These are phyloP conservation scores for Agriopis leucophaearia DNA, from an alignment of 2,888 invertebrate genomes.

Conservation along the genomic window DNA sequence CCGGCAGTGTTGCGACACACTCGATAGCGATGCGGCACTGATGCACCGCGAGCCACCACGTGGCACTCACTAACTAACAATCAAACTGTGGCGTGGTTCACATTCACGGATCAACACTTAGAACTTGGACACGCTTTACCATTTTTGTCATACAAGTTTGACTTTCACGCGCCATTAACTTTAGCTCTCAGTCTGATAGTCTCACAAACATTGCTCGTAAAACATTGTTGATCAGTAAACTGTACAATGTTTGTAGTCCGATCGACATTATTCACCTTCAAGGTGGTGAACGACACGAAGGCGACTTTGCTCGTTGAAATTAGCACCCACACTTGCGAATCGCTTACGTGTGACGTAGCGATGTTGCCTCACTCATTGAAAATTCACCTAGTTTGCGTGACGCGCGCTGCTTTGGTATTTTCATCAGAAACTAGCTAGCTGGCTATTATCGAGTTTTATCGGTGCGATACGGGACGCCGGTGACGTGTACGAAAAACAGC, in stretches of 20 bases:
- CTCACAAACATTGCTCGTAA: conserved; percentile 35
- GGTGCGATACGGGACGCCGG: conserved; percentile 18
- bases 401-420: conserved; percentile 24
- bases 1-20: conserved; percentile 64
- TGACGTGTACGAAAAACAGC: conserved; percentile 39
- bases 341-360: conserved; percentile 53
- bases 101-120: conserved; percentile 10
- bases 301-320: conserved; percentile 71
- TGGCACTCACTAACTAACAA: conserved; percentile 16
- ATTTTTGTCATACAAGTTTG: conserved; percentile 11
- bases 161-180: conserved; percentile 36
- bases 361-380: conserved; percentile 53
- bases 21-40: conserved; percentile 52
- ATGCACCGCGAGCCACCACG: conserved; percentile 38
- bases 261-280: conserved; percentile 63
- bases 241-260: conserved; percentile 48
- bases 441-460: conserved; percentile 33
- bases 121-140: not conserved
- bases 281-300: conserved; percentile 61
- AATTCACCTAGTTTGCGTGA: conserved; percentile 39
- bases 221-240: conserved; percentile 38
- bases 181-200: conserved; percentile 20
- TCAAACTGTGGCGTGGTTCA: conserved; percentile 12
- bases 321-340: conserved; percentile 64
- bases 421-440: conserved; percentile 40